Evolutionary conservation across 2,888 invertebrate species (phyloP), one percentile per base, ranked within the genome.

Genomic region (Marronus borbonicus): DNA sequence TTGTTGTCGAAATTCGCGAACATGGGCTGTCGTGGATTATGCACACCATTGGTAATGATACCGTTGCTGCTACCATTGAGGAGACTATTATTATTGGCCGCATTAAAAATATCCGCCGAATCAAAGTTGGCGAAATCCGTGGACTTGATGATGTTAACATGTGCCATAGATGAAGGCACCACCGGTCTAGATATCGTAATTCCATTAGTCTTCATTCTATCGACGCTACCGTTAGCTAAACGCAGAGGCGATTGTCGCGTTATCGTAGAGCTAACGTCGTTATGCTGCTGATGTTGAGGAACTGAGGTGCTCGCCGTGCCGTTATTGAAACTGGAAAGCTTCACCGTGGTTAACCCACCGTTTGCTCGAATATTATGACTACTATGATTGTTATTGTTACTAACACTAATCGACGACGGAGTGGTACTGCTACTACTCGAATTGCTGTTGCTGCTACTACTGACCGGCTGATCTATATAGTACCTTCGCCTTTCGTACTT

Each of bases 401-500:
- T 69, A 68, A 14, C 49, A 69, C 68, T 70, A 58, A 10, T 70
- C 2, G 36, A 50, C 4, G 31, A 8, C 14, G 50, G 10, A 24
- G 50, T 28, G 8, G 8, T 39, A 28, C 24, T 39, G 36, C 36
- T 55, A 55, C 58, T 70, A 20, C 10, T 31, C 55, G 64, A 28
- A 8, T 36, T 44, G 66, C 4, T 28, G 49, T 49, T 31, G 36
- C 14, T 31, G 17, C 31, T 31, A 70, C 58, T 39, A 55, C 55
- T 77, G 36, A 72, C 65, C 24, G 83, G 78, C 14, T 85, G 84
- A 64, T 87, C 87, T 80, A 87, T 81, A 81, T 90, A 90, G 83
- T 92, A 94, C 87, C 97, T 93, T 88, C 97, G 97, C 86, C 95
- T 93, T 88, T 99, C 98, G 88, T 98, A 98, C 89, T 98, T 98